Evolutionary conservation across 2,888 invertebrate genomes (phyloP).

Genomic region (Osedax frankpressi): DNA sequence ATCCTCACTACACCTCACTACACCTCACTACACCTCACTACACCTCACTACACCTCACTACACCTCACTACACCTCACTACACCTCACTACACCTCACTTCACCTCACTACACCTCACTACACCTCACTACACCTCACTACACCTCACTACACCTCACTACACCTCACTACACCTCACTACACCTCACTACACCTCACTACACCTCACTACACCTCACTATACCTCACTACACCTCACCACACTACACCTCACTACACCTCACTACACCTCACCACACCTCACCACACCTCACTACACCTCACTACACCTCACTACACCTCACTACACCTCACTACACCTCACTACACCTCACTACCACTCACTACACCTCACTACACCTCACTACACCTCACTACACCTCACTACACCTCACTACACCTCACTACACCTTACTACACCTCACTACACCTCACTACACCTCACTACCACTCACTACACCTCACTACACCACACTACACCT

Average conservation of each 20-base stretch:
- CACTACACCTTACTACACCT: not conserved
- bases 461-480: conserved; percentile 5
- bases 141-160: not conserved
- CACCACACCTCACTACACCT: conserved; percentile 1
- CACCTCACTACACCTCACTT: conserved; percentile 2
- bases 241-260: too few species aligned
- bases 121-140: not conserved
- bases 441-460: conserved; percentile 1
- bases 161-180: not conserved
- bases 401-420: conserved; percentile 10
- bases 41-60: not conserved
- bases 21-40: not conserved
- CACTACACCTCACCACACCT: not conserved
- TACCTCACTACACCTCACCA: too few species aligned
- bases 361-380: not conserved
- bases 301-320: not conserved
- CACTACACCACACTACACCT: not conserved
- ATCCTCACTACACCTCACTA: not conserved
- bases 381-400: conserved; percentile 4
- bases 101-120: not conserved
- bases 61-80: not conserved
- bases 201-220: too few species aligned
- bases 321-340: not conserved
- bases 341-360: not conserved
- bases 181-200: too few species aligned